Base-by-base conservation (phyloP, 2,888 invertebrate species). In the Cabera pusaria region DNA sequence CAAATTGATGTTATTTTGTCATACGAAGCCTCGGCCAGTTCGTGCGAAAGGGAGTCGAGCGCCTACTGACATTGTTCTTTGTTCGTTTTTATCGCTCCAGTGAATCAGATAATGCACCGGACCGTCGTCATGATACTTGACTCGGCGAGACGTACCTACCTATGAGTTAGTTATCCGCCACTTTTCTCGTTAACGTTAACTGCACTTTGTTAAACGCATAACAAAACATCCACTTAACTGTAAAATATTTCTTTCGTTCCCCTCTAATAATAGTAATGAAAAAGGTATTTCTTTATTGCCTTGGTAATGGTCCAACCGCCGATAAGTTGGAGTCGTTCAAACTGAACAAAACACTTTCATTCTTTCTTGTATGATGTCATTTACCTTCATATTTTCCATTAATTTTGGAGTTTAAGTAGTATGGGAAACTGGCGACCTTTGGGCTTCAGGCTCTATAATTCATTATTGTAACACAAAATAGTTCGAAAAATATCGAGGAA, bases 41-140 rank as follows among this genome's bases (percentile, higher is more conserved):
- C 78, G 67, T 77, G 81, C 80, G 83, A 85, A 84, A 82, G 79
- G 83, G 81, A 83, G 70, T 80, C 72, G 67, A 81, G 72, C 68
- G 67, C 65, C 75, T 69, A 74, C 75, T 74, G 79, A 80, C 82
- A 83, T 86, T 82, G 82, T 85, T 85, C 87, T 87, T 86, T 86
- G 86, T 86, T 83, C 83, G 72, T 78, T 82, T 50, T 83, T 85
- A 86, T 86, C 84, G 85, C 79, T 78, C 73, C 72, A 82, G 70
- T 80, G 81, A 74, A 79, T 79, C 70, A 80, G 84, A 82, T 86
- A 86, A 83, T 82, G 68, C 75, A 69, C 55, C 65, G 60, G 56
- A 55, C 59, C 61, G 56, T 67, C 69, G 60, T 65, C 68, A 60
- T 56, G 57, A 63, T 59, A 64, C 65, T 66, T 60, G 51, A 57